Percentiles rank a stretch among this genome's conserved stretches.
phyloP scores from a whole-genome alignment of 2,797 vertebrate genomes.

The Coilia nasus region DNA sequence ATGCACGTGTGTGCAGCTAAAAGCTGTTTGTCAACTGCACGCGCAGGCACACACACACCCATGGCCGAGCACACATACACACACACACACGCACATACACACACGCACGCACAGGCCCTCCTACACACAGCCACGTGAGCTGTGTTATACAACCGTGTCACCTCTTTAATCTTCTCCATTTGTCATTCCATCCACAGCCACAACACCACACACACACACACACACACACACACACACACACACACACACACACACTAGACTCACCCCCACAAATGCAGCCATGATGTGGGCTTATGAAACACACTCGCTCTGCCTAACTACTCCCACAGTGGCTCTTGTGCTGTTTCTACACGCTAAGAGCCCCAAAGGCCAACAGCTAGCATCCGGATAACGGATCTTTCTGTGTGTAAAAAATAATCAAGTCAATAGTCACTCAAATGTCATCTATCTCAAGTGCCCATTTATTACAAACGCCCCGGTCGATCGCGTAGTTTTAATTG shows the following conservation, averaged over 20 bases:
- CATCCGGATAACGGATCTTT: background rate
- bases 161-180: constrained; percentile 3
- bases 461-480: background rate
- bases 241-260: too few relatives aligned
- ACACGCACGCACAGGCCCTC: background rate
- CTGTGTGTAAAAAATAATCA: background rate
- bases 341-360: background rate
- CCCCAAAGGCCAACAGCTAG: background rate
- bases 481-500: background rate
- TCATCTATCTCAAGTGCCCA: background rate
- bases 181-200: constrained; percentile 9
- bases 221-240: background rate
- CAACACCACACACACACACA: background rate
- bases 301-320: background rate
- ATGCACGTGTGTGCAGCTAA: constrained; percentile 22
- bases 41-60: background rate
- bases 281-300: background rate
- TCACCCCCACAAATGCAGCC: too few relatives aligned
- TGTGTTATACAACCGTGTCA: background rate
- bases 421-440: background rate
- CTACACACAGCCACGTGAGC: background rate
- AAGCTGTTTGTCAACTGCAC: background rate
- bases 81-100: background rate
- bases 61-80: background rate
- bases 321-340: background rate